Base-by-base conservation (phyloP, 2,888 invertebrate species). In the Pecten maximus region DNA sequence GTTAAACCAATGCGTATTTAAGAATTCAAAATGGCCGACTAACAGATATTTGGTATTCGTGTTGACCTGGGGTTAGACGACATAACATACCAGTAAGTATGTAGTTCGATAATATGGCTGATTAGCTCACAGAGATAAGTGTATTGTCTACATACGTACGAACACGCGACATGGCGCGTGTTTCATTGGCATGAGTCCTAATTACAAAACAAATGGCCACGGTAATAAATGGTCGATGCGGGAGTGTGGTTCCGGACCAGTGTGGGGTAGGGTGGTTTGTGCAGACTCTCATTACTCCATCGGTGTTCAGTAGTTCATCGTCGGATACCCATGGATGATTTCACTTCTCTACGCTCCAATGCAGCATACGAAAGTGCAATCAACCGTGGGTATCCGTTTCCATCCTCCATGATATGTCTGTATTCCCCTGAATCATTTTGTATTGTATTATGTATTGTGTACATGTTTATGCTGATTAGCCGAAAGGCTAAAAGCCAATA, bases 81-180 rank as follows among this genome's bases (percentile, higher is more conserved):
- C 74, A 44, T 12, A 35, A 16, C 74, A 74, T 74, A 74, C 74
- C 74, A 74, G 12, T 28, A 16, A 60, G 2, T 48, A 19, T 48
- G 2, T 19, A 16, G 48, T 48, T n/a, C n/a, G 60, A 60, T 60
- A 74, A 28, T 35, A 28, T 74, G 28, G 28, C 35, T 28, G 74
- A 74, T 74, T 74, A 74, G 12, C 35, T 35, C 74, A 74, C 12
- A 16, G 10, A 74, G 28, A 74, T 74, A 74, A 23, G 74, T 74
- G 74, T 74, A 74, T 74, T 74, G 74, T 74, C 74, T 74, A 74
- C 74, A 4, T 74, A 74, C 74, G 74, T 74, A 74, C 35, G 74
- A 60, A 74, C 23, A 74, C 28, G 15, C 6, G 74, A 74, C 74
- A 74, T 10, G 35, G 35, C 74, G 74, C 35, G 35, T 28, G 74